These are phyloP conservation scores for Clarias magur DNA, from an alignment of 2,113 vertebrate genomes.

Conservation along the genomic window DNA sequence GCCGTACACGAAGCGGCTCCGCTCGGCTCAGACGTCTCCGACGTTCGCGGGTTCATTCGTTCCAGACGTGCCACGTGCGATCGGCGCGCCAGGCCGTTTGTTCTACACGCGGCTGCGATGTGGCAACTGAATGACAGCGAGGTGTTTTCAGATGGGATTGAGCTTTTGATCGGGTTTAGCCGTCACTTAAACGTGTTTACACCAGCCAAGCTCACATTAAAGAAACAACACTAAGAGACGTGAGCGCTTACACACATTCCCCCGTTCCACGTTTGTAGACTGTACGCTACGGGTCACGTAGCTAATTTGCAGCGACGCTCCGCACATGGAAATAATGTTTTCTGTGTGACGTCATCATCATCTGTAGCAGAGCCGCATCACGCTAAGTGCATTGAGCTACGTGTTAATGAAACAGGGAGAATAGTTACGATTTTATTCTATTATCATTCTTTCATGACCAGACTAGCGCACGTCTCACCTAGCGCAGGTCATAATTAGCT, in stretches of 20 bases:
- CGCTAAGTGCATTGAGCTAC: no score
- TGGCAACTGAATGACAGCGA: neutral
- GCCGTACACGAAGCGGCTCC: neutral
- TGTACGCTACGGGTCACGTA: neutral
- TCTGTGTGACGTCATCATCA: conserved; percentile 2
- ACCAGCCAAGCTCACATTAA: neutral
- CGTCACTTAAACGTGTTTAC: conserved; percentile 1
- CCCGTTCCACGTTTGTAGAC: neutral
- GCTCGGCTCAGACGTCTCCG: neutral
- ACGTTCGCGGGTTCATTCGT: neutral
- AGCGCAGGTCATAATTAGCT: neutral
- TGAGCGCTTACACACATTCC: neutral
- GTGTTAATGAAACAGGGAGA: neutral
- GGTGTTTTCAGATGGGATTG: neutral
- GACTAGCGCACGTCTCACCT: neutral
- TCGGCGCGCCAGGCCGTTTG: neutral
- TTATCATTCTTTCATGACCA: neutral
- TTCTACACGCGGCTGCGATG: neutral
- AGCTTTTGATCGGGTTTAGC: neutral
- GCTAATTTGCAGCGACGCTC: neutral
- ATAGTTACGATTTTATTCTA: neutral
- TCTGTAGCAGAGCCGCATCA: neutral
- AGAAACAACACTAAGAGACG: neutral
- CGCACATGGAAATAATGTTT: conserved; percentile 4
- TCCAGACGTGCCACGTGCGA: conserved; percentile 11